These are phyloP conservation scores for Pygmarrhopalites habei DNA, from an alignment of 1,140 invertebrate genomes.

Conservation along the genomic window DNA sequence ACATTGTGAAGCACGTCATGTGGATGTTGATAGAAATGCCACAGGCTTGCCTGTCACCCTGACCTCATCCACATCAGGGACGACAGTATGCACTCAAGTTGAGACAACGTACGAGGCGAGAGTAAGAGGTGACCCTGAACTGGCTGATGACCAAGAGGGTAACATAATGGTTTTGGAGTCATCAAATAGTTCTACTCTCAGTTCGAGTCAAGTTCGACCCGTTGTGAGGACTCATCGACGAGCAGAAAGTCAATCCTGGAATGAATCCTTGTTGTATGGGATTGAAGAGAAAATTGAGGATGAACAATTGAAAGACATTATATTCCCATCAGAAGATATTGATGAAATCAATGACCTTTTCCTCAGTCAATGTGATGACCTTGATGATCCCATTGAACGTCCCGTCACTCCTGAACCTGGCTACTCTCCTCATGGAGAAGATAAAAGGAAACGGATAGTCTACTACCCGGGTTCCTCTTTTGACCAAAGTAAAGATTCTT, in stretches of 20 bases:
- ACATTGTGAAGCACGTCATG: slow-evolving; percentile 23
- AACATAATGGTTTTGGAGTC: slow-evolving; percentile 28
- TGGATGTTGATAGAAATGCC: neutral
- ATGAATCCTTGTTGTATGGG: slow-evolving; percentile 28
- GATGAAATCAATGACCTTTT: slow-evolving; percentile 37
- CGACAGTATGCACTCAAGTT: slow-evolving; percentile 36
- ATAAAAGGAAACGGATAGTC: slow-evolving; percentile 40
- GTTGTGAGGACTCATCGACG: slow-evolving; percentile 23
- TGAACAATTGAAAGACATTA: slow-evolving; percentile 40
- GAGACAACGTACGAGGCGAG: slow-evolving; percentile 33
- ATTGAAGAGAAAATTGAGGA: slow-evolving; percentile 41
- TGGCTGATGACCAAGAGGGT: slow-evolving; percentile 35
- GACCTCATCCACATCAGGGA: slow-evolving; percentile 28
- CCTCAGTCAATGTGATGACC: slow-evolving; percentile 27
- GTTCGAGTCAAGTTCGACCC: neutral
- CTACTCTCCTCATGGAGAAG: slow-evolving; percentile 37
- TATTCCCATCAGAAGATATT: slow-evolving; percentile 41
- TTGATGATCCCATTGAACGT: slow-evolving; percentile 48
- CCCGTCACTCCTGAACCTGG: slow-evolving; percentile 49
- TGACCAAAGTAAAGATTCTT: slow-evolving; percentile 14
- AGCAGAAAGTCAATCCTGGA: slow-evolving; percentile 33
- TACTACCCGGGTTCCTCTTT: slow-evolving; percentile 35
- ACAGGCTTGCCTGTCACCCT: slow-evolving; percentile 31
- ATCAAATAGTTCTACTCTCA: neutral
- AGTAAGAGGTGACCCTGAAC: slow-evolving; percentile 29